These are phyloP conservation scores for Liolophura sinensis DNA, from an alignment of 1,140 invertebrate genomes.

Conservation along the genomic window DNA sequence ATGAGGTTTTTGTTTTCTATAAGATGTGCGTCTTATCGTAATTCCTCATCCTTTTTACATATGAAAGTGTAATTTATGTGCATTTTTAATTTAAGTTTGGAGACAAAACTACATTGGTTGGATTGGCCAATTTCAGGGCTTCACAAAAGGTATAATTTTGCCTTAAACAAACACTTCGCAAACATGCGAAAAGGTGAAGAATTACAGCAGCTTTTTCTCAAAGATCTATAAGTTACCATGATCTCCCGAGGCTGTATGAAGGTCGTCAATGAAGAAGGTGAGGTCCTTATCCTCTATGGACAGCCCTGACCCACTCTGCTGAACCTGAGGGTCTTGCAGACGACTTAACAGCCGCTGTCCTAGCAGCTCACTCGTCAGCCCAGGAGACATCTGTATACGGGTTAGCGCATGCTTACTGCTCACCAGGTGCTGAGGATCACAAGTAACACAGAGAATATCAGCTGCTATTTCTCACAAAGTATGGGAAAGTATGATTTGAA, in stretches of 20 bases:
- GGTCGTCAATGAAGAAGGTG: conserved; percentile 55
- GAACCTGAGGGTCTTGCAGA: conserved; percentile 4
- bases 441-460: neutral
- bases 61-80: no score
- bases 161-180: no score
- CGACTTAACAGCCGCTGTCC: conserved; percentile 10
- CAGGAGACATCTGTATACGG: conserved; percentile 36
- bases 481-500: no score
- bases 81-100: no score
- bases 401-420: conserved; percentile 42
- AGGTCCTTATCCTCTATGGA: conserved; percentile 17
- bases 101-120: no score
- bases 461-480: no score
- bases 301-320: conserved; percentile 17
- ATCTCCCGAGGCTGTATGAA: conserved; percentile 41
- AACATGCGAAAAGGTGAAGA: no score
- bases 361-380: conserved; percentile 32
- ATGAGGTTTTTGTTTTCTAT: no score
- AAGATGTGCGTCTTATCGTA: no score
- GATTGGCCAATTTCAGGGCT: no score
- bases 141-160: no score
- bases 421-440: conserved; percentile 36
- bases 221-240: conserved; percentile 20
- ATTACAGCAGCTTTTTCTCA: neutral
- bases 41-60: no score